Conservation (phyloP, 2,797 vertebrate genomes). For the Rhynchotus rufescens region DNA sequence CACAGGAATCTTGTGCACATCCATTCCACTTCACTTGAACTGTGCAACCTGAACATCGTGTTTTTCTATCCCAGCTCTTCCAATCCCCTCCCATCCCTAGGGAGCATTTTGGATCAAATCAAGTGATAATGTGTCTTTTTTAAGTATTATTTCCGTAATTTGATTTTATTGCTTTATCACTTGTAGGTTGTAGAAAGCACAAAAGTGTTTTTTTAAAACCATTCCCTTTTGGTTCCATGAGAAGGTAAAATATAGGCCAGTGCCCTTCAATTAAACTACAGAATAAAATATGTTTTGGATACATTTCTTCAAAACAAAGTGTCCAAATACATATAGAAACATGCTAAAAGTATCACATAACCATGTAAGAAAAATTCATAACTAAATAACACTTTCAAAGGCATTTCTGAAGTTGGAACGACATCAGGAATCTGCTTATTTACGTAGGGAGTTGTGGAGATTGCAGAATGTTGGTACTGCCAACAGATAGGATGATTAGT, state of each 20-base stretch:
- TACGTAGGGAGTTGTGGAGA: slow-evolving; percentile 69
- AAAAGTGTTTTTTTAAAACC: neutral
- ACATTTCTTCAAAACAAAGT: neutral
- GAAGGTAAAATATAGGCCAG: neutral
- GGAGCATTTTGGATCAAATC: slow-evolving; percentile 43
- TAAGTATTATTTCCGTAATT: slow-evolving; percentile 23
- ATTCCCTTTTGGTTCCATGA: neutral
- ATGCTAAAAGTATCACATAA: neutral
- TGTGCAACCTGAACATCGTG: slow-evolving; percentile 61
- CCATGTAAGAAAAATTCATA: slow-evolving; percentile 25
- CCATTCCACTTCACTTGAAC: slow-evolving; percentile 42
- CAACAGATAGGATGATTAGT: slow-evolving; percentile 71
- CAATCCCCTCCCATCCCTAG: slow-evolving; percentile 57
- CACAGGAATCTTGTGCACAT: neutral
- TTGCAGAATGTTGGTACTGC: slow-evolving; percentile 69
- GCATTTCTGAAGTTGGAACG: slow-evolving; percentile 72
- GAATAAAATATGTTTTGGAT: neutral
- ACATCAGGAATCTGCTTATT: slow-evolving; percentile 80
- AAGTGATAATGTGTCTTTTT: neutral
- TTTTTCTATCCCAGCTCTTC: slow-evolving; percentile 53
- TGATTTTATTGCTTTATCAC: slow-evolving; percentile 27
- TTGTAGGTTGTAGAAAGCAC: neutral
- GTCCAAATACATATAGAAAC: neutral
- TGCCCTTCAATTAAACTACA: neutral
- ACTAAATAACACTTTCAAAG: slow-evolving; percentile 69